Evolutionary conservation across 2,113 vertebrate genomes (phyloP).

Genomic region (Emydocephalus ijimae): DNA sequence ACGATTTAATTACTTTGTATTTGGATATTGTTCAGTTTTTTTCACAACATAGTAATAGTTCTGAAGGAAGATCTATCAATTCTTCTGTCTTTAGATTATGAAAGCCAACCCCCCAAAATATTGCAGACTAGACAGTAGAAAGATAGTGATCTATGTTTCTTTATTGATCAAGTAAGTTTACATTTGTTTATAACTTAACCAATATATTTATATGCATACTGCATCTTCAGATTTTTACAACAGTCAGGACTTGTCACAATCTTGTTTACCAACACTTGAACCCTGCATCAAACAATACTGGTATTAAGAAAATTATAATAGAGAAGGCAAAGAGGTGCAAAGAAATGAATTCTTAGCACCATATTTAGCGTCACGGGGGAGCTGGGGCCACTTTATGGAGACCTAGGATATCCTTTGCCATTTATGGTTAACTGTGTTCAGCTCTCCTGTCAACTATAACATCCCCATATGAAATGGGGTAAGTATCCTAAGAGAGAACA

Average conservation of each 20-base stretch:
- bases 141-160: slow-evolving; percentile 16
- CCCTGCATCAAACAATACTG: not conserved
- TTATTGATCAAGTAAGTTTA: slow-evolving; percentile 54
- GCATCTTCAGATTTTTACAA: slow-evolving; percentile 45
- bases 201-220: slow-evolving; percentile 46
- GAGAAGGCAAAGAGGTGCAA: not conserved
- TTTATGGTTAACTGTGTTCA: not conserved
- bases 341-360: not conserved
- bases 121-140: slow-evolving; percentile 15
- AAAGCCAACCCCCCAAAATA: not conserved
- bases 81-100: not conserved
- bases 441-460: not conserved
- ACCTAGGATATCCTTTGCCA: accelerated
- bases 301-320: slow-evolving; percentile 1
- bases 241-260: slow-evolving; percentile 25
- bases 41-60: not conserved
- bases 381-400: not conserved
- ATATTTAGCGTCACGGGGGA: accelerated
- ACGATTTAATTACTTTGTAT: not conserved
- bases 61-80: not conserved
- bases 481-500: accelerated
- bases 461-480: accelerated
- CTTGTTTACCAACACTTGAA: slow-evolving; percentile 17
- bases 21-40: not conserved
- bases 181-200: slow-evolving; percentile 25